These are phyloP conservation scores for Corythornis vintsioides DNA, from an alignment of 2,113 vertebrate species.

Conservation along the genomic window DNA sequence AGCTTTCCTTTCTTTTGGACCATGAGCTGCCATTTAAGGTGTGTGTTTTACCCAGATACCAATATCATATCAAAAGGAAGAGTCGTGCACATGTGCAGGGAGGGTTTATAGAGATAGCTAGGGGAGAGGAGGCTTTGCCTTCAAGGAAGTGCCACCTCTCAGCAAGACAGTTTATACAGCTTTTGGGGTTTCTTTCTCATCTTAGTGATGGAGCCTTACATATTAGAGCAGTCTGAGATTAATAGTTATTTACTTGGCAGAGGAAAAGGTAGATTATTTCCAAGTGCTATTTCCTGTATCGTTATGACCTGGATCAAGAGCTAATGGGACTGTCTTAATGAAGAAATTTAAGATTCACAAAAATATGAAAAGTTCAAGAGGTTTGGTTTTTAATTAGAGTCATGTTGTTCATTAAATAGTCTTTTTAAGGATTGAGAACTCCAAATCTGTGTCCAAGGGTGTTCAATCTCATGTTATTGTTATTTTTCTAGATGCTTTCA, in stretches of 20 bases:
- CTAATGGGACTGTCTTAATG: not conserved
- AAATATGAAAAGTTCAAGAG: not conserved
- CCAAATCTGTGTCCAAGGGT: not conserved
- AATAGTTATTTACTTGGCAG: not conserved
- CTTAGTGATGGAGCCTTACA: not conserved
- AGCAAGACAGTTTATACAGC: not conserved
- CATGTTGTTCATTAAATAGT: not conserved
- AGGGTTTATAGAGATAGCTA: too few species aligned
- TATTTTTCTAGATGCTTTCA: not conserved
- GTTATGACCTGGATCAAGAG: not conserved
- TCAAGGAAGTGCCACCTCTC: not conserved
- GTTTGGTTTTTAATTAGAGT: not conserved
- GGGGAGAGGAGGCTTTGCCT: not conserved
- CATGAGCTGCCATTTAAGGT: not conserved
- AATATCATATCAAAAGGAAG: not conserved
- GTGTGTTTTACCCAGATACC: not conserved
- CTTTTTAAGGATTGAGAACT: not conserved
- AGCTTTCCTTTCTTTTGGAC: not conserved
- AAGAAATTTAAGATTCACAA: not conserved
- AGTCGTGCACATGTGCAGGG: fast-evolving
- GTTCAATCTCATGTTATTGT: not conserved
- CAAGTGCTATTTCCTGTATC: not conserved
- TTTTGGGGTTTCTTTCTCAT: not conserved
- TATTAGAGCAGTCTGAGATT: not conserved
- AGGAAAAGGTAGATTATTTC: not conserved